A percentile compares a stretch with the other conserved stretches of the same genome.
Conservation (phyloP, 2,888 invertebrate genomes). For the Serrognathus titanus region DNA sequence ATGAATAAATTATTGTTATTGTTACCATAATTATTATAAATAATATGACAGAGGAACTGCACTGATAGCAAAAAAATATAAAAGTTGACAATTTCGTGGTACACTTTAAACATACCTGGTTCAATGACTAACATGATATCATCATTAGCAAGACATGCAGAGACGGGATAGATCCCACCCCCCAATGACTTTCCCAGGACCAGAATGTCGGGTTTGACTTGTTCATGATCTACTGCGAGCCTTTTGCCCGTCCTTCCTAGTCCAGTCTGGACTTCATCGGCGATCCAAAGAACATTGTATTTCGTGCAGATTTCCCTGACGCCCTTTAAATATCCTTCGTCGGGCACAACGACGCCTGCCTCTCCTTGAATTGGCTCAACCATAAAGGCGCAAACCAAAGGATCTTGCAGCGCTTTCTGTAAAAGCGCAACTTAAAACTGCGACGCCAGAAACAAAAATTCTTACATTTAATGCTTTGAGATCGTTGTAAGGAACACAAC, state of each 20-base stretch:
- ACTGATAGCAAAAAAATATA: background rate
- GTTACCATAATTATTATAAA: no score
- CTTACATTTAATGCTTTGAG: conserved; percentile 63
- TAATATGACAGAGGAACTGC: no score
- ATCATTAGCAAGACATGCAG: conserved; percentile 66
- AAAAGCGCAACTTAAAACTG: conserved; percentile 18
- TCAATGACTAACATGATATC: conserved; percentile 68
- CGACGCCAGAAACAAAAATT: no score
- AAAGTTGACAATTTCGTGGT: no score
- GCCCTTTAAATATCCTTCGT: conserved; percentile 66
- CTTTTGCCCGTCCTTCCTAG: conserved; percentile 77
- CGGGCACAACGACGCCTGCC: conserved; percentile 75
- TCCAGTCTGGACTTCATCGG: conserved; percentile 84
- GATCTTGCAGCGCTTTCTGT: conserved; percentile 59
- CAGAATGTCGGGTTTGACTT: conserved; percentile 72
- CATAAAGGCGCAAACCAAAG: conserved; percentile 76
- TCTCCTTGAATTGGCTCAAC: conserved; percentile 87
- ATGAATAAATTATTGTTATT: no score
- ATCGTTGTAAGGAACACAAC: conserved; percentile 72
- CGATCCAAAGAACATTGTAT: conserved; percentile 77
- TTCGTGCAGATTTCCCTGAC: conserved; percentile 71
- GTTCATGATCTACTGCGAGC: conserved; percentile 70
- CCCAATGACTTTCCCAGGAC: conserved; percentile 80
- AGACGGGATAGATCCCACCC: conserved; percentile 77
- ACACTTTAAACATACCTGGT: conserved; percentile 55